Base-by-base conservation (phyloP, 2,113 vertebrate species). In the Aramus guarauna region DNA sequence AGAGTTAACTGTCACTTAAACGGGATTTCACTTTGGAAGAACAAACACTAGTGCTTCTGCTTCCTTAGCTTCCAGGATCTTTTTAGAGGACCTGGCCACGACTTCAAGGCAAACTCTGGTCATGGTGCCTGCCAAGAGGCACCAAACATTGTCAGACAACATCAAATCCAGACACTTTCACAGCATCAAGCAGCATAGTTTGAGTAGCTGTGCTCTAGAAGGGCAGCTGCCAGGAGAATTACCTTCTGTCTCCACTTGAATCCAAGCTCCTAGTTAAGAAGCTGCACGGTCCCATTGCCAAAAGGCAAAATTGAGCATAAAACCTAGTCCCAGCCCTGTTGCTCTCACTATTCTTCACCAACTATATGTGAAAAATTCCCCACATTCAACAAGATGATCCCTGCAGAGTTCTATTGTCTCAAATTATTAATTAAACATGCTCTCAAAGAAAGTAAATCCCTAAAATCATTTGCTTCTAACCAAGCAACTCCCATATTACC, bases 381-480 rank as follows among this genome's bases (percentile, higher is more conserved):
- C 41, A 85, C 80, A 90, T 95, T 87, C 81, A 91, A 58, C 58
- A 68, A 41, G 69, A 26, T 2, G 13, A 71, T 90, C 94, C 96
- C 96, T 71, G 79, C 88, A 80, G 92, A 96, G 92, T 34, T 92
- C 95, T 27, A 91, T 93, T 97, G 95, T 97, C 95, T 96, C 88
- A 20, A 81, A 24, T 92, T 94, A 97, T 94, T 97, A 95, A 95
- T 96, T 96, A 95, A 95, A 90, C 86, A 95, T 91, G 94, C 81
- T 95, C 89, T 59, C 89, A 80, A 91, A 96, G 95, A 94, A 95
- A 97, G 94, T 85, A 94, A 96, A 91, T 94, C 77, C 91, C 89
- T 88, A 62, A 91, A 96, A 96, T 91, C 69, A 79, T 94, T 96
- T 95, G 84, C 80, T 84, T 94, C 77, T 76, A 34, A 34, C 74